Percentiles rank a stretch among this genome's conserved stretches.
phyloP scores from a whole-genome alignment of 1,140 invertebrate species.

The Atopsyche davidsoni region DNA sequence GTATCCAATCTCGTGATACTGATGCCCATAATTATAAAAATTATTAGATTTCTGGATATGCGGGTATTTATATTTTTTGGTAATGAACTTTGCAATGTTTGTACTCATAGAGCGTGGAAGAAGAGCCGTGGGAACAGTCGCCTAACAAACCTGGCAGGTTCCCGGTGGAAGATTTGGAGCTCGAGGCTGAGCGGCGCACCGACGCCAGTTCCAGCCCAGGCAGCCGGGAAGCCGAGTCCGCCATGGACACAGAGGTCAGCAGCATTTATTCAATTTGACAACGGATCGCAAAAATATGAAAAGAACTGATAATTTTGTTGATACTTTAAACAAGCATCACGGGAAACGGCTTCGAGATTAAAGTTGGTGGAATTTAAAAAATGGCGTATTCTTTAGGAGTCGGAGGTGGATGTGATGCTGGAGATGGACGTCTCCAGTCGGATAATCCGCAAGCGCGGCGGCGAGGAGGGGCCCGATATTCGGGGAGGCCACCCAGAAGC shows the following conservation, averaged over 20 bases:
- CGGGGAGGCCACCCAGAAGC: constrained; percentile 86
- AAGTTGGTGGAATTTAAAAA: too few relatives aligned
- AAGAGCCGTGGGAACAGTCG: constrained; percentile 11
- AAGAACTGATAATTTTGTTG: background rate
- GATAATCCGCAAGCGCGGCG: constrained; percentile 69
- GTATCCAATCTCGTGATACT: too few relatives aligned
- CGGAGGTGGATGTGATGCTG: constrained; percentile 49
- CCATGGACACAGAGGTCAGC: constrained; percentile 17
- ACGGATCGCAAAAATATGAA: background rate
- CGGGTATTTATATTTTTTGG: too few relatives aligned
- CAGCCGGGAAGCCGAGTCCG: constrained; percentile 30
- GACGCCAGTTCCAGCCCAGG: constrained; percentile 38
- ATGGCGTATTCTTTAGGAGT: too few relatives aligned
- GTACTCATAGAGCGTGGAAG: constrained; percentile 22
- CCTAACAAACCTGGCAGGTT: constrained; percentile 42
- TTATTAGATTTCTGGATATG: too few relatives aligned
- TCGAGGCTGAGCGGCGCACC: constrained; percentile 35
- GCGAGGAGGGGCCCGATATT: constrained; percentile 82
- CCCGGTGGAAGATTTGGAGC: constrained; percentile 43
- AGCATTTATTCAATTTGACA: too few relatives aligned
- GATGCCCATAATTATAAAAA: too few relatives aligned
- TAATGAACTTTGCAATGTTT: background rate
- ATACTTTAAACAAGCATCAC: background rate
- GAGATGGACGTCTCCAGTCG: constrained; percentile 75
- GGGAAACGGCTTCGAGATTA: constrained; percentile 13